Conservation (phyloP, 2,888 invertebrate species). For the Parasteatoda lunata region DNA sequence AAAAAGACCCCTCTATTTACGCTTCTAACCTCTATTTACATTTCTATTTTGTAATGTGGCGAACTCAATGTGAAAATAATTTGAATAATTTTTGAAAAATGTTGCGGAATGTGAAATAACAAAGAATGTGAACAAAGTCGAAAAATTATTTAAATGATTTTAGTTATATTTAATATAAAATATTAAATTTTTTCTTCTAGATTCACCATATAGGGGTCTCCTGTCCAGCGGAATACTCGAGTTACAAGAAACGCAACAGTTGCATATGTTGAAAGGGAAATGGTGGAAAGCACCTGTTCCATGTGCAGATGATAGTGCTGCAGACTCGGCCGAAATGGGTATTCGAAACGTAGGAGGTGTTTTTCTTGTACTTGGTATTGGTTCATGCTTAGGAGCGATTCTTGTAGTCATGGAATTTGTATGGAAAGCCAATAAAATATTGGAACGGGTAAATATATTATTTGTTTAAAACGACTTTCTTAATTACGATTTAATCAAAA, state of each 20-base stretch:
- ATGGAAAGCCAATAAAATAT: constrained; percentile 63
- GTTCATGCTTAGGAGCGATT: constrained; percentile 36
- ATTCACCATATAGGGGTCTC: constrained; percentile 93
- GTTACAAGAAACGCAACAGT: constrained; percentile 94
- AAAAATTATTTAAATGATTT: no score
- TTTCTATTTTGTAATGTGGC: no score
- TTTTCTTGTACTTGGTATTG: constrained; percentile 69
- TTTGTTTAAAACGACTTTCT: not conserved
- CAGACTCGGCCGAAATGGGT: constrained; percentile 72
- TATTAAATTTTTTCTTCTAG: constrained; percentile 75
- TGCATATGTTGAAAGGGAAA: constrained; percentile 81
- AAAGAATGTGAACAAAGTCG: no score
- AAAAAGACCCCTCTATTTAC: no score
- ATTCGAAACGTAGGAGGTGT: constrained; percentile 69
- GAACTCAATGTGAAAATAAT: no score
- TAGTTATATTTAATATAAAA: not conserved
- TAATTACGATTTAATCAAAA: no score
- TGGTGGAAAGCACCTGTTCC: constrained; percentile 85
- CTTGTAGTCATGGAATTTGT: constrained; percentile 56
- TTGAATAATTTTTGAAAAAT: no score
- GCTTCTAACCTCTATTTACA: no score
- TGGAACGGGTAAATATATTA: constrained; percentile 38
- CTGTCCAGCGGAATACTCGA: constrained; percentile 95
- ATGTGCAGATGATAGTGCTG: constrained; percentile 69
- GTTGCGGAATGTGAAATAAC: no score